Conservation (phyloP, 2,888 invertebrate species). For the Laothoe populi region DNA sequence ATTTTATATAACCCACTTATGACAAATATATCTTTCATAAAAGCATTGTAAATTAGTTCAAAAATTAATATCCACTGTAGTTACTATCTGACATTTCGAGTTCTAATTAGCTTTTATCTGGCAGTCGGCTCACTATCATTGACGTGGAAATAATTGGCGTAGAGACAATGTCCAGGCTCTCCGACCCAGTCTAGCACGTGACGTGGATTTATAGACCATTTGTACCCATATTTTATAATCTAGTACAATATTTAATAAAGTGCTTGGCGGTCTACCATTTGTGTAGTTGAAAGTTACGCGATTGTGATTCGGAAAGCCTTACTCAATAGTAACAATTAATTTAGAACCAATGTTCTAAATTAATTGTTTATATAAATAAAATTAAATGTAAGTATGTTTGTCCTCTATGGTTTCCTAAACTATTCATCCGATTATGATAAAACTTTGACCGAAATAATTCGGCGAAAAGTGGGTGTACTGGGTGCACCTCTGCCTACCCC, state of each 20-base stretch:
- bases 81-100: constrained; percentile 11
- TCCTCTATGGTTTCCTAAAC: too few species aligned
- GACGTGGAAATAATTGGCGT: constrained; percentile 4
- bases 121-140: not conserved
- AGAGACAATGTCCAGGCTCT: constrained; percentile 13
- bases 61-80: constrained; percentile 19
- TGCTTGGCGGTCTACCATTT: constrained; percentile 1
- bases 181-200: not conserved
- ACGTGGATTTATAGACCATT: constrained; percentile 16
- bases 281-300: not conserved
- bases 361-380: too few species aligned
- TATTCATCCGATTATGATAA: too few species aligned
- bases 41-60: constrained; percentile 15
- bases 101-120: constrained; percentile 18
- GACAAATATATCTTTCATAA: constrained; percentile 13
- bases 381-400: too few species aligned
- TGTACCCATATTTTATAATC: constrained; percentile 21
- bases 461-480: too few species aligned
- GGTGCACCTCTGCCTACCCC: too few species aligned
- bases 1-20: not conserved
- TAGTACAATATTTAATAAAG: constrained; percentile 18
- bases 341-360: too few species aligned
- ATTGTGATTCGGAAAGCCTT: not conserved
- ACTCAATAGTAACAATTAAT: too few species aligned
- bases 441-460: too few species aligned